phyloP scores from a whole-genome alignment of 1,140 invertebrate genomes.

The Drosophila insularis region DNA sequence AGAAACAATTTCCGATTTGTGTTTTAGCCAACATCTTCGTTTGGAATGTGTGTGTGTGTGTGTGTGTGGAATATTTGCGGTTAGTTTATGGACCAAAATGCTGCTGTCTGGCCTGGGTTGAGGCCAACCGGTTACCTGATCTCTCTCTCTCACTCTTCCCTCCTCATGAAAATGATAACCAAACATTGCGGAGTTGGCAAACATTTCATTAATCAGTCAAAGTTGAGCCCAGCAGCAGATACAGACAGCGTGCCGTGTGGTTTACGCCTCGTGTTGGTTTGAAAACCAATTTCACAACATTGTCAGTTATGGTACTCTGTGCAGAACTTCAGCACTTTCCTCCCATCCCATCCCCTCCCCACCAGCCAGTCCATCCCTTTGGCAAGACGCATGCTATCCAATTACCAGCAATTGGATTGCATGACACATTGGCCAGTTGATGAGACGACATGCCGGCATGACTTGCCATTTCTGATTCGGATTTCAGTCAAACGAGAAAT shows the following conservation, averaged over 20 bases:
- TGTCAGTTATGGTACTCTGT: constrained; percentile 38
- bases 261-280: not conserved
- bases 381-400: constrained; percentile 36
- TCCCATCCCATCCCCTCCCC: not conserved
- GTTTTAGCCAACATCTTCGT: not conserved
- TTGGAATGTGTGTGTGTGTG: not conserved
- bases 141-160: not conserved
- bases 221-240: constrained; percentile 9
- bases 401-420: constrained; percentile 49
- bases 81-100: constrained; percentile 73
- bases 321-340: not conserved
- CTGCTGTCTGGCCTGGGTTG: not conserved
- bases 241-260: not conserved
- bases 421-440: constrained; percentile 56
- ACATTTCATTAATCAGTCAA: constrained; percentile 50
- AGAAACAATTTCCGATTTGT: not conserved
- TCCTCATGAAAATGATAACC: not conserved
- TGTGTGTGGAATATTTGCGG: constrained; percentile 43
- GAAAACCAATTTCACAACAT: constrained; percentile 63
- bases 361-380: too few relatives aligned
- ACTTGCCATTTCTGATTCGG: constrained; percentile 5
- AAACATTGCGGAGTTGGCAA: constrained; percentile 3
- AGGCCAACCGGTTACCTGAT: constrained; percentile 15
- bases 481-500: constrained; percentile 1
- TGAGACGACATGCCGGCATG: constrained; percentile 9